These are phyloP conservation scores for Lepus oiostolus DNA, from an alignment of 2,797 vertebrate species.

Conservation along the genomic window DNA sequence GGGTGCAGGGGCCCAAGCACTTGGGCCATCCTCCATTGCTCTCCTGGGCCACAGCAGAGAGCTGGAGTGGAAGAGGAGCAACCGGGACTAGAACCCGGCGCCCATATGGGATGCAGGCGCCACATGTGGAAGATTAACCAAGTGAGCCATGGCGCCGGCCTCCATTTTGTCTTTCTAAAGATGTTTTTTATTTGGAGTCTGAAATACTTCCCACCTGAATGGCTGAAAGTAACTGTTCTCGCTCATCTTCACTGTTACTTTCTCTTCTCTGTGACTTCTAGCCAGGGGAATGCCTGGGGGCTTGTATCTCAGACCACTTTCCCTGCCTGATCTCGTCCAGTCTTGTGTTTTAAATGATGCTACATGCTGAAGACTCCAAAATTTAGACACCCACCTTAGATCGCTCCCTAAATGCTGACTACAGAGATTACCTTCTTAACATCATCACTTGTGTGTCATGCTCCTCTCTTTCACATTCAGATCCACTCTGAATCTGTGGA, in stretches of 20 bases:
- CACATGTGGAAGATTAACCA: no score
- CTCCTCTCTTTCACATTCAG: neutral
- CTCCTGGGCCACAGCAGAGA: no score
- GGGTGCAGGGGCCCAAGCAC: no score
- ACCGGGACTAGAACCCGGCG: no score
- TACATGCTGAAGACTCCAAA: neutral
- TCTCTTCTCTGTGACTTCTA: neutral
- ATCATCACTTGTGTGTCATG: neutral
- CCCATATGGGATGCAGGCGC: no score
- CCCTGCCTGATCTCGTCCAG: neutral
- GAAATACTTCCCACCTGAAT: neutral
- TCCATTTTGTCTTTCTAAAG: neutral
- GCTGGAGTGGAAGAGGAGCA: no score
- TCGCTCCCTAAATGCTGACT: neutral
- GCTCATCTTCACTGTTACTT: neutral
- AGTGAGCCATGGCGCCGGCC: no score
- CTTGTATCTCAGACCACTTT: neutral
- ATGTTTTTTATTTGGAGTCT: constrained; percentile 24
- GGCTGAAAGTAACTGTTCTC: neutral
- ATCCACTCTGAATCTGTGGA: neutral
- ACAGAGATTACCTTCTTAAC: neutral
- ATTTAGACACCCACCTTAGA: neutral
- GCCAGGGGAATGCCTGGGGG: neutral
- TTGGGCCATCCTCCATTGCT: no score
- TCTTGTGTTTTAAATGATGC: constrained; percentile 35